These are phyloP conservation scores for Brachionus koreanus DNA, from an alignment of 1,140 invertebrate species.

Conservation along the genomic window DNA sequence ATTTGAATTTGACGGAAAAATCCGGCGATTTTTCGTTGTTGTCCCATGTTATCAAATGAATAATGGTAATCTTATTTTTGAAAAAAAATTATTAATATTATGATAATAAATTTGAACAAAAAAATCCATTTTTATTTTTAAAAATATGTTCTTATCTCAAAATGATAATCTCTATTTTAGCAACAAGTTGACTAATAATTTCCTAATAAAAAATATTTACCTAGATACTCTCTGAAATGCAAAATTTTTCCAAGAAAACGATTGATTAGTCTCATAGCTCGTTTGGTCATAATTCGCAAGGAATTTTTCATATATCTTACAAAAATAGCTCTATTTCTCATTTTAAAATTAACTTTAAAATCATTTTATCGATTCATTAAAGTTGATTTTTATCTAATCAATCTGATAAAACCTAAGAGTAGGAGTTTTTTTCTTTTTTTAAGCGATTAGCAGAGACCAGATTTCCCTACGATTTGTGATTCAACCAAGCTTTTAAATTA, in stretches of 20 bases:
- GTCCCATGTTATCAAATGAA: constrained; percentile 1
- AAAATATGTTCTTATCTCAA: not conserved
- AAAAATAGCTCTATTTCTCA: not conserved
- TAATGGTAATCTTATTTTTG: not conserved
- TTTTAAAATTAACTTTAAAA: not conserved
- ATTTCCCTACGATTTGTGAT: not conserved
- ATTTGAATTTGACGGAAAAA: constrained; percentile 41
- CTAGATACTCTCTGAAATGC: not conserved
- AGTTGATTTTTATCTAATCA: not conserved
- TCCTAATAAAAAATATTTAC: not conserved
- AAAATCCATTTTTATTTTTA: not conserved
- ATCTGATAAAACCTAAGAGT: not conserved
- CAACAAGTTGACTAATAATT: not conserved
- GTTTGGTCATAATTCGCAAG: not conserved
- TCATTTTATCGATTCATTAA: not conserved
- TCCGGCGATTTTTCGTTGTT: not conserved
- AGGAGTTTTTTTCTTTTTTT: not conserved
- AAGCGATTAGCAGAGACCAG: not conserved
- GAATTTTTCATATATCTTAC: not conserved
- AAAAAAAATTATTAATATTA: not conserved
- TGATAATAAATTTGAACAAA: not conserved
- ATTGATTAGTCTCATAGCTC: not conserved
- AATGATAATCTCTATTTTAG: constrained; percentile 20
- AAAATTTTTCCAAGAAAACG: not conserved
- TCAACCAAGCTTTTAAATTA: not conserved